Conservation (phyloP, 2,113 vertebrate genomes). For the Gavialis gangeticus region DNA sequence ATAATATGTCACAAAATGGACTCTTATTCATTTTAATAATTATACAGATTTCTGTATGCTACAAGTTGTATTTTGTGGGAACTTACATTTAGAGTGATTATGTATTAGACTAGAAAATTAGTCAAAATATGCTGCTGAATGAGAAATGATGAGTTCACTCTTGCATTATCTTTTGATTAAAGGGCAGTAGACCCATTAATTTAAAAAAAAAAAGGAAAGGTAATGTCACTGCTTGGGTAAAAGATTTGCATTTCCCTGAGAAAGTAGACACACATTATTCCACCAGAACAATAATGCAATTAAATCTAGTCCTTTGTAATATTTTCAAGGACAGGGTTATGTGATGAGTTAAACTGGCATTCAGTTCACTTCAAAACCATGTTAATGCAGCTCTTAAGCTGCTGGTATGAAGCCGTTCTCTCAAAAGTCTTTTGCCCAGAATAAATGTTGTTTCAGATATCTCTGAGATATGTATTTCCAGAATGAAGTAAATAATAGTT, state of each 20-base stretch:
- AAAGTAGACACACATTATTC: conserved; percentile 62
- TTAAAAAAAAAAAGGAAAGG: conserved; percentile 48
- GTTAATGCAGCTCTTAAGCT: neutral
- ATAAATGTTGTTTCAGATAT: neutral
- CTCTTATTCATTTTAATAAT: conserved; percentile 36
- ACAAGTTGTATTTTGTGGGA: conserved; percentile 38
- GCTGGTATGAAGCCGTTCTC: neutral
- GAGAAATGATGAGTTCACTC: conserved; percentile 48
- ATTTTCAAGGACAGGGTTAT: conserved; percentile 15
- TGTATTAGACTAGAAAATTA: conserved; percentile 58
- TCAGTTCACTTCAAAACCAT: neutral
- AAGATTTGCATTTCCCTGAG: conserved; percentile 61
- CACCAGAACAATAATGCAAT: conserved; percentile 50
- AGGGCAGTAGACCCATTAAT: conserved; percentile 49
- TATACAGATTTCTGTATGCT: neutral
- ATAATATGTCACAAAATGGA: neutral
- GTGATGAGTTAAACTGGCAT: conserved; percentile 20
- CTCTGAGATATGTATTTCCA: neutral
- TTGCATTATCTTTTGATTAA: conserved; percentile 65
- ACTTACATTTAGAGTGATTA: conserved; percentile 43
- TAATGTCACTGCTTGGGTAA: conserved; percentile 38
- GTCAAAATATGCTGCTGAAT: conserved; percentile 51
- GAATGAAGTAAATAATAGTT: fast-evolving
- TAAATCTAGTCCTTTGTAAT: conserved; percentile 49
- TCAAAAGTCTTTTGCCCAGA: neutral